These are phyloP conservation scores for Drosophila demipolita DNA, from an alignment of 2,888 invertebrate species.

Conservation along the genomic window DNA sequence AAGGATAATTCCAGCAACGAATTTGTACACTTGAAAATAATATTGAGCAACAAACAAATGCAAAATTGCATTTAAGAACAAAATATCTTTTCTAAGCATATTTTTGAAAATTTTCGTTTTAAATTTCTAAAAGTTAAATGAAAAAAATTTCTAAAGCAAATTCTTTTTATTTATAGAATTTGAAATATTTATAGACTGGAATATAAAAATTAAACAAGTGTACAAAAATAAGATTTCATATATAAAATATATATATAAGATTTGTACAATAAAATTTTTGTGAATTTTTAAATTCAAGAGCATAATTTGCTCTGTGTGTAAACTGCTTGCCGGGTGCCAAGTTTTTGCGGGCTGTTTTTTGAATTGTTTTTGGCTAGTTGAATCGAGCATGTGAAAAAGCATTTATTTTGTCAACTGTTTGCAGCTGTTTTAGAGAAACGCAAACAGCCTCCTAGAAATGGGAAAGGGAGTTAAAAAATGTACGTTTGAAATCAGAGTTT, in stretches of 20 bases:
- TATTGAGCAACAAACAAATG: background rate
- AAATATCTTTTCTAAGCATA: background rate
- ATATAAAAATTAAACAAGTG: background rate
- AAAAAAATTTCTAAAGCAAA: background rate
- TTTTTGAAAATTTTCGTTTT: background rate
- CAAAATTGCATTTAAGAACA: background rate
- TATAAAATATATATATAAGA: no score
- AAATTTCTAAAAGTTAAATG: background rate
- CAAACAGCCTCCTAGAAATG: slow-evolving; percentile 11
- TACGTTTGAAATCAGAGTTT: slow-evolving; percentile 28
- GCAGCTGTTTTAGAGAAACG: slow-evolving; percentile 23
- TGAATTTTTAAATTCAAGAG: background rate
- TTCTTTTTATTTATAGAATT: background rate
- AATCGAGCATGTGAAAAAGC: slow-evolving; percentile 65
- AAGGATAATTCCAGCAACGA: slow-evolving; percentile 46
- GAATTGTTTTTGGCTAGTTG: slow-evolving; percentile 74
- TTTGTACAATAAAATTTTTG: background rate
- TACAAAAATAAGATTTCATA: background rate
- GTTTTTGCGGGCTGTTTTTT: slow-evolving; percentile 41
- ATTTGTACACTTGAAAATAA: slow-evolving; percentile 5
- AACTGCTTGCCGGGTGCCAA: slow-evolving; percentile 41
- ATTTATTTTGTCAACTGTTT: slow-evolving; percentile 60
- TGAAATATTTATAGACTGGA: background rate
- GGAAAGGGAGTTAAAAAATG: slow-evolving; percentile 3
- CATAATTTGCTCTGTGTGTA: slow-evolving; percentile 9